Evolutionary conservation across 2,888 invertebrate genomes (phyloP).

Genomic region (Celastrina argiolus): DNA sequence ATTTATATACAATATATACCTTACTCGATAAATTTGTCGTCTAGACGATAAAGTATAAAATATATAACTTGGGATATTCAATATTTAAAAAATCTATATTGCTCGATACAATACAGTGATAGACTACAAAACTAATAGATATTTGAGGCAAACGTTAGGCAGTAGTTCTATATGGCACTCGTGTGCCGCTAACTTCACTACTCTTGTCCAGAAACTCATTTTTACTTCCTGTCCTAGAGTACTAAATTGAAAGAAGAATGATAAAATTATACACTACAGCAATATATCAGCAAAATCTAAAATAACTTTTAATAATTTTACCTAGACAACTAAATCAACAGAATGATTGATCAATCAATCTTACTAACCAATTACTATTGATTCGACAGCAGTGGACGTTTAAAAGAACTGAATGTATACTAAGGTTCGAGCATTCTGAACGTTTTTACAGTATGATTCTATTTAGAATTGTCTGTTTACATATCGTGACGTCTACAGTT

Average conservation of each 20-base stretch:
- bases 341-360: background rate
- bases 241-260: background rate
- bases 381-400: background rate
- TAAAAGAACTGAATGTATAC: background rate
- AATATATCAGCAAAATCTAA: too few species aligned
- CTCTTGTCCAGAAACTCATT: background rate
- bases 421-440: background rate
- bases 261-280: background rate
- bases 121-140: constrained; percentile 16
- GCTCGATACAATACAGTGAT: constrained; percentile 17
- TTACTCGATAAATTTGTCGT: constrained; percentile 7
- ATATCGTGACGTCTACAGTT: background rate
- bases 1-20: constrained; percentile 12
- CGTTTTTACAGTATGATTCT: background rate
- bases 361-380: background rate
- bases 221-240: background rate
- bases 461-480: background rate
- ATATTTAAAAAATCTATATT: background rate
- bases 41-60: constrained; percentile 17
- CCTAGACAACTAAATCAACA: too few species aligned
- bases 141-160: constrained; percentile 19
- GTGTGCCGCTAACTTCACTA: constrained; percentile 18
- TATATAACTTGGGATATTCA: constrained; percentile 14
- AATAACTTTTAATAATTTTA: too few species aligned
- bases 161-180: constrained; percentile 3